These are phyloP conservation scores for Diaperis boleti DNA, from an alignment of 2,888 invertebrate genomes.

Conservation along the genomic window DNA sequence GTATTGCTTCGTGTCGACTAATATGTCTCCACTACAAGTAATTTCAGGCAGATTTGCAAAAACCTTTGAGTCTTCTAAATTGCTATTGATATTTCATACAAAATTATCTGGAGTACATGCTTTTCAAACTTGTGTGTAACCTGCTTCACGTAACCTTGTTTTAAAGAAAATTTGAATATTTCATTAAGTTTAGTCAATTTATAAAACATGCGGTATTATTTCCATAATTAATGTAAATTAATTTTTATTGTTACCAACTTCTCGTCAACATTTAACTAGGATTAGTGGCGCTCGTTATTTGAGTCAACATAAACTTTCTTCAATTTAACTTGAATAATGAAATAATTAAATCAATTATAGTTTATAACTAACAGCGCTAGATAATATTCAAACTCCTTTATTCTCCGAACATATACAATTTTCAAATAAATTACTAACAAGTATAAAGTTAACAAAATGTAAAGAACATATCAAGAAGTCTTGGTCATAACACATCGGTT, in stretches of 20 bases:
- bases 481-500: constrained; percentile 5
- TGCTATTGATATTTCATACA: too few species aligned
- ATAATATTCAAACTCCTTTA: not conserved
- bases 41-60: too few species aligned
- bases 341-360: not conserved
- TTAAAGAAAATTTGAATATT: too few species aligned
- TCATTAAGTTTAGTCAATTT: too few species aligned
- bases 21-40: too few species aligned
- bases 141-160: too few species aligned
- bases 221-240: not conserved
- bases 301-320: not conserved
- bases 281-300: not conserved
- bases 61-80: too few species aligned
- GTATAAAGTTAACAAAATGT: constrained; percentile 1
- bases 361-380: not conserved
- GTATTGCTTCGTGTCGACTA: too few species aligned
- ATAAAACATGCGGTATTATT: not conserved
- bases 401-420: not conserved
- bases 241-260: not conserved
- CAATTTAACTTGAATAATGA: constrained; percentile 3
- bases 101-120: too few species aligned
- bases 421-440: not conserved
- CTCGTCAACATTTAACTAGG: not conserved
- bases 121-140: too few species aligned
- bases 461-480: not conserved